Evolutionary conservation across 2,113 vertebrate genomes (phyloP), one percentile per base, ranked within the genome.

Genomic region (Callithrix jacchus): DNA sequence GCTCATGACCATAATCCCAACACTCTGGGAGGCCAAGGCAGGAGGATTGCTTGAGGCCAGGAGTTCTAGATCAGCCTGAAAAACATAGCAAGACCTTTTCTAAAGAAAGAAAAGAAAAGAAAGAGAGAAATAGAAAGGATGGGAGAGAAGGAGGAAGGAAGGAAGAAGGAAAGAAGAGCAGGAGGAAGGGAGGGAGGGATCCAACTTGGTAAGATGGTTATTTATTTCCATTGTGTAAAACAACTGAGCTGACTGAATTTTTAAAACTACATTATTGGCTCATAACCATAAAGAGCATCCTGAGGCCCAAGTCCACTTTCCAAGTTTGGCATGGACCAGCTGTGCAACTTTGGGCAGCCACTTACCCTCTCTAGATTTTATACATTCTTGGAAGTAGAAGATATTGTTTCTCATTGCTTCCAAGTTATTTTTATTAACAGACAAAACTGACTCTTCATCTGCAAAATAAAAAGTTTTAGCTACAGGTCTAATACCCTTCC

Each of bases 361-460:
- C 30, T 89, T 49, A 80, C 18, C 47, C 68, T 13, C n/a, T 64
- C n/a, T 42, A 20, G 45, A 54, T 40, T 73, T 70, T 79, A 68
- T 79, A 10, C 47, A 27, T 93, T 64, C 85, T 47, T 49, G 54
- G 35, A 83, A 30, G 47, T 70, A 32, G 56, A 91, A 94, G 74
- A 92, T 79, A 61, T 17, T n/a, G 1, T 2, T n/a, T 87, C 52
- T 77, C 35, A 61, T 88, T 13, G 56, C 70, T 85, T 83, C 56
- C 47, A 83, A n/a, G 42, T 58, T 94, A 30, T 64, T 61, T 61
- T 61, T 25, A 27, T 64, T 30, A 61, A 88, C 66, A 95, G 40
- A 90, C 87, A 70, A 94, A 89, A 89, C 49, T 52, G 37, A 58
- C 30, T 93, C 70, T 92, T 96, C 70, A 92, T 86, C 76, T 88